Evolutionary conservation across 2,797 vertebrate species (phyloP).

Genomic region (Stomatorhinus walkeri): DNA sequence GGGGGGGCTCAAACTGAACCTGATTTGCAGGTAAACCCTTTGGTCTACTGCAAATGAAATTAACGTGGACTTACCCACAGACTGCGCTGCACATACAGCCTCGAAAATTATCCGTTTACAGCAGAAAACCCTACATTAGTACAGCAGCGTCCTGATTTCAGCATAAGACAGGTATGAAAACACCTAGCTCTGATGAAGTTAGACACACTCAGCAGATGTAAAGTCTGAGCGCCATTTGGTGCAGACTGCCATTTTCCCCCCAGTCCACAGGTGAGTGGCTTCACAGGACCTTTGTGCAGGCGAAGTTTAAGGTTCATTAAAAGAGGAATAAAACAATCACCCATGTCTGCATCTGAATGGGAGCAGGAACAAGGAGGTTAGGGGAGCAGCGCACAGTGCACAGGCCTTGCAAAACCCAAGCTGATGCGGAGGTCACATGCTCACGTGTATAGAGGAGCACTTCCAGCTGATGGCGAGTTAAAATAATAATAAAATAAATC

Average conservation of each 20-base stretch:
- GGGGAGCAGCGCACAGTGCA: neutral
- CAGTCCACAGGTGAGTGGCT: neutral
- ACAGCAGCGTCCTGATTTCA: neutral
- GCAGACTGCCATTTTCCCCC: neutral
- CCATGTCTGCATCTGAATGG: neutral
- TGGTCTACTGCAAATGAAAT: neutral
- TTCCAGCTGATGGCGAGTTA: neutral
- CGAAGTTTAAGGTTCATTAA: neutral
- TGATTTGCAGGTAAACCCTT: neutral
- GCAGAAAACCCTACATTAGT: neutral
- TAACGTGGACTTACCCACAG: neutral
- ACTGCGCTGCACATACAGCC: neutral
- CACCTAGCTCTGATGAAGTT: neutral
- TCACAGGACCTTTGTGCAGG: neutral
- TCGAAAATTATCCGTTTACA: neutral
- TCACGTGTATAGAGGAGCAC: neutral
- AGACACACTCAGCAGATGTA: neutral
- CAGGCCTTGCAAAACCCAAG: neutral
- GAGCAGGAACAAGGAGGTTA: neutral
- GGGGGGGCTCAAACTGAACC: neutral
- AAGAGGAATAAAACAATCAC: neutral
- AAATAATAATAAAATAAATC: conserved; percentile 5
- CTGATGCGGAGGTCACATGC: neutral
- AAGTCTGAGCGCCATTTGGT: neutral
- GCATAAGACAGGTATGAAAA: neutral